Percentiles rank a stretch among this genome's conserved stretches.
Conservation (phyloP, 2,797 vertebrate species). For the Pseudocheirus occidentalis region DNA sequence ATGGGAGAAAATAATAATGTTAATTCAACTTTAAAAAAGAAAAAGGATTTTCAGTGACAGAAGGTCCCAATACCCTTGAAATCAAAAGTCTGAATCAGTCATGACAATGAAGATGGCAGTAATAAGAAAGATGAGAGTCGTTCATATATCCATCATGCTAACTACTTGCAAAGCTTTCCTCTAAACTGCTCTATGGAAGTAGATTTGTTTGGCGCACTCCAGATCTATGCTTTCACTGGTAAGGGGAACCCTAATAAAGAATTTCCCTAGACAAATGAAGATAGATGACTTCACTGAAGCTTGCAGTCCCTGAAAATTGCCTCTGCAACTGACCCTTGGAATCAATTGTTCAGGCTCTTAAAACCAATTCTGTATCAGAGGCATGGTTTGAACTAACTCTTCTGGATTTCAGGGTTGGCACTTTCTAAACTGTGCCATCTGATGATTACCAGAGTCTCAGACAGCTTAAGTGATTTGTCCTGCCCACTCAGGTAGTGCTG, state of each 20-base stretch:
- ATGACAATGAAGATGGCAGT: neutral
- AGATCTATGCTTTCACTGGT: neutral
- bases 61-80: neutral
- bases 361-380: neutral
- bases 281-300: neutral
- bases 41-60: neutral
- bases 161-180: neutral
- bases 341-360: neutral
- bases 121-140: neutral
- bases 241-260: neutral
- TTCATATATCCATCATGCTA: neutral
- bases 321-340: neutral
- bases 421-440: neutral
- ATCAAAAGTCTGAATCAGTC: neutral
- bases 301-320: neutral
- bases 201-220: neutral
- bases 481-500: neutral
- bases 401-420: neutral
- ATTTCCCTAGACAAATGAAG: neutral
- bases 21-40: too few species aligned
- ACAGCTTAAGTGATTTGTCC: conserved; percentile 10
- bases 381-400: neutral
- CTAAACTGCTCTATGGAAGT: neutral
- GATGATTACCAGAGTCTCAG: neutral
- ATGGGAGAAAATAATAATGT: too few species aligned